These are phyloP conservation scores for Gadopsis marmoratus DNA, from an alignment of 2,797 vertebrate genomes.

Conservation along the genomic window DNA sequence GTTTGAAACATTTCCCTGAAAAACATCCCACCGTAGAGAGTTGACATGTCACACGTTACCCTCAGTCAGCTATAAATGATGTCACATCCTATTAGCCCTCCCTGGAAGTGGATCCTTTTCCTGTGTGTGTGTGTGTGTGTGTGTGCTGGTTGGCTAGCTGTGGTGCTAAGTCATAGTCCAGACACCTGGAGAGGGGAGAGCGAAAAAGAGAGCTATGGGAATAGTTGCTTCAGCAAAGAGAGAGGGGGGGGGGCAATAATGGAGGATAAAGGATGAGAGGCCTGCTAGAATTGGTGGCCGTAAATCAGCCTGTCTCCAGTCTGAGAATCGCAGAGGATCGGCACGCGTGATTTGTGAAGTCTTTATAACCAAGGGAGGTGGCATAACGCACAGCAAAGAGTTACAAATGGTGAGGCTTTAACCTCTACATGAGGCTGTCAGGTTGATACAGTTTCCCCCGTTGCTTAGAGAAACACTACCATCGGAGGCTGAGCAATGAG, in stretches of 20 bases:
- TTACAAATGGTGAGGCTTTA: slow-evolving; percentile 79
- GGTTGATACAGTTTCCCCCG: slow-evolving; percentile 58
- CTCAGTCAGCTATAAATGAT: slow-evolving; percentile 72
- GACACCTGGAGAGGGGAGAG: slow-evolving; percentile 70
- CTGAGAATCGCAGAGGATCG: slow-evolving; percentile 46
- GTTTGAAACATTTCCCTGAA: slow-evolving; percentile 46
- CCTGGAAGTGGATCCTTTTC: slow-evolving; percentile 59
- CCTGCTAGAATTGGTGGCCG: slow-evolving; percentile 60
- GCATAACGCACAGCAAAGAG: slow-evolving; percentile 66
- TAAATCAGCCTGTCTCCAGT: slow-evolving; percentile 75
- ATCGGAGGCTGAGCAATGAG: slow-evolving; percentile 57
- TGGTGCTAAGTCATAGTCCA: slow-evolving; percentile 71
- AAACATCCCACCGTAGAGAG: slow-evolving; percentile 47
- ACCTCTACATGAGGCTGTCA: slow-evolving; percentile 76
- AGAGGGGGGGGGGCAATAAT: slow-evolving; percentile 46
- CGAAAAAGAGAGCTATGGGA: slow-evolving; percentile 60
- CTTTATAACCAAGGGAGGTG: slow-evolving; percentile 68
- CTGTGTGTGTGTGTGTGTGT: slow-evolving; percentile 31
- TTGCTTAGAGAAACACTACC: slow-evolving; percentile 55
- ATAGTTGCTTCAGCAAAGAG: slow-evolving; percentile 37
- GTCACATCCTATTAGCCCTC: slow-evolving; percentile 78
- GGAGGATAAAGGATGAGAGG: slow-evolving; percentile 76
- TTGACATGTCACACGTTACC: slow-evolving; percentile 65
- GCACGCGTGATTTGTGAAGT: slow-evolving; percentile 71
- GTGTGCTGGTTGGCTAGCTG: slow-evolving; percentile 55